Percentiles rank a stretch among this genome's conserved stretches.
Conservation (phyloP, 2,113 vertebrate genomes). For the Seriola rivoliana region DNA sequence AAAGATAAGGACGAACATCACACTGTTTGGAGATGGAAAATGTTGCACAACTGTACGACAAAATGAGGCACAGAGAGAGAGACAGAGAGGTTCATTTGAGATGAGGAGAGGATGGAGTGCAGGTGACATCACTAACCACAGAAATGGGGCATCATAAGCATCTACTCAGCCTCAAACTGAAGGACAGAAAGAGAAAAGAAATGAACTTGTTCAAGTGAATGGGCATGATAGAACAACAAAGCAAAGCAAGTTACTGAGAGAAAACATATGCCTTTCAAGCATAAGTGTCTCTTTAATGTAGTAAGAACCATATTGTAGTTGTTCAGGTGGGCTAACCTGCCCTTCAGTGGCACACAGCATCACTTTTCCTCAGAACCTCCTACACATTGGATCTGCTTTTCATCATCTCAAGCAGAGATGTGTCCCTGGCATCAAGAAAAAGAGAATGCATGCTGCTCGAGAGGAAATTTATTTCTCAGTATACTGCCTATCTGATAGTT, state of each 20-base stretch:
- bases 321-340: constrained; percentile 33
- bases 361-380: constrained; percentile 46
- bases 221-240: constrained; percentile 24
- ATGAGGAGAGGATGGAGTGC: constrained; percentile 14
- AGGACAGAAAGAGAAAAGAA: constrained; percentile 28
- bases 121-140: constrained; percentile 41
- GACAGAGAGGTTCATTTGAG: constrained; percentile 15
- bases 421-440: constrained; percentile 51
- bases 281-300: constrained; percentile 37
- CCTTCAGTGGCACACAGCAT: constrained; percentile 28
- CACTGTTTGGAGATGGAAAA: neutral
- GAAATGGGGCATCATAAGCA: constrained; percentile 10
- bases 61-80: neutral
- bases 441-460: constrained; percentile 30
- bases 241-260: constrained; percentile 15
- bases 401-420: constrained; percentile 53
- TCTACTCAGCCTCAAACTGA: constrained; percentile 10
- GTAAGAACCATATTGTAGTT: constrained; percentile 14
- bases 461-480: constrained; percentile 56
- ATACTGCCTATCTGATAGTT: constrained; percentile 53
- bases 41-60: constrained; percentile 15
- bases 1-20: constrained; percentile 43
- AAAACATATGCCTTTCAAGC: constrained; percentile 31
- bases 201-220: constrained; percentile 10
- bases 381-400: constrained; percentile 58